Evolutionary conservation across 2,113 vertebrate genomes (phyloP).

Genomic region (Chionomys nivalis): DNA sequence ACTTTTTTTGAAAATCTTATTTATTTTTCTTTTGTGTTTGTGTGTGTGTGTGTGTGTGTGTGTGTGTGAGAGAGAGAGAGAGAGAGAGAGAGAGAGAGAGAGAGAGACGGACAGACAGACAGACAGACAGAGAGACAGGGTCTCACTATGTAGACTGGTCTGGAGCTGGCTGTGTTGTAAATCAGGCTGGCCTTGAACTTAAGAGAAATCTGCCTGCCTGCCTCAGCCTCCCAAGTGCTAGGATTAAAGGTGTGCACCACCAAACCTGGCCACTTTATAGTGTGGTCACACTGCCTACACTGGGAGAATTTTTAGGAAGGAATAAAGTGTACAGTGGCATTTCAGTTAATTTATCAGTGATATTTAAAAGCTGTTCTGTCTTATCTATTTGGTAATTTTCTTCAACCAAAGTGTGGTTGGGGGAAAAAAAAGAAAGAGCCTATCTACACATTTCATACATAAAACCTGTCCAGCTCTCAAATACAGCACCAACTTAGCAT

Average conservation of each 20-base stretch:
- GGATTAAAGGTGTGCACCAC: neutral
- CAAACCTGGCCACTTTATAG: neutral
- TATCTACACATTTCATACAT: neutral
- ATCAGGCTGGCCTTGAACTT: neutral
- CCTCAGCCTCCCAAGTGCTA: neutral
- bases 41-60: neutral
- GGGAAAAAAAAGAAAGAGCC: neutral
- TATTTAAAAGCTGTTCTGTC: conserved; percentile 28
- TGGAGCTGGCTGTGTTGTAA: neutral
- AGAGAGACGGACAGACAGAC: too few relatives aligned
- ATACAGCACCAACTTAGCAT: neutral
- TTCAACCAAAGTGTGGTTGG: neutral
- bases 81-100: too few relatives aligned
- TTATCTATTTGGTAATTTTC: conserved; percentile 14
- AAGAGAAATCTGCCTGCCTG: neutral
- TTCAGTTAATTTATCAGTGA: conserved; percentile 23
- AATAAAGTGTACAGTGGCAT: neutral
- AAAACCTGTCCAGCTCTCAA: conserved; percentile 8
- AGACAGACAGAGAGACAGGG: neutral
- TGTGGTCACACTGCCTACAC: neutral
- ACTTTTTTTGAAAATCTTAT: neutral
- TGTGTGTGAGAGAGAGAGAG: neutral
- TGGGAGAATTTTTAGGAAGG: conserved; percentile 35
- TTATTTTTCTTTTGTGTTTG: neutral
- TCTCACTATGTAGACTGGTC: neutral